Conservation (phyloP, 2,797 vertebrate genomes). For the Crenichthys baileyi region DNA sequence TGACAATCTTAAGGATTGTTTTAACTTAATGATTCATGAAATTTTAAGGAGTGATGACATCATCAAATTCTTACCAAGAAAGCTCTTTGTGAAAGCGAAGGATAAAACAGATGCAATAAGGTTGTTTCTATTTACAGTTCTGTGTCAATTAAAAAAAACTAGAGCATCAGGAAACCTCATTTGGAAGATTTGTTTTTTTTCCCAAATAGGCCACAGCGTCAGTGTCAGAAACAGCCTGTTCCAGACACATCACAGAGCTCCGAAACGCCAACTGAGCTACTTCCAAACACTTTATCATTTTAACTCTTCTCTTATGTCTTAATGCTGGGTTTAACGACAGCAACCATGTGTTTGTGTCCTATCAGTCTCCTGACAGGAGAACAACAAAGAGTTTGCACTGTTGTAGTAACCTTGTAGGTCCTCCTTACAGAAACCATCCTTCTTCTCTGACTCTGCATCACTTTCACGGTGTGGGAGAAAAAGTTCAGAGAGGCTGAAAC, state of each 20-base stretch:
- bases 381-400: conserved; percentile 26
- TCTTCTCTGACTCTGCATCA: conserved; percentile 38
- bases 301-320: conserved; percentile 28
- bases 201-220: conserved; percentile 31
- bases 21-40: too few relatives aligned
- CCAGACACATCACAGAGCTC: conserved; percentile 19
- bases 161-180: conserved; percentile 10
- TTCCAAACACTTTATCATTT: conserved; percentile 30
- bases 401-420: conserved; percentile 18
- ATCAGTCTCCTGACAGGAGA: conserved; percentile 30
- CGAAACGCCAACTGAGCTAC: conserved; percentile 15
- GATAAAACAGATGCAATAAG: not conserved
- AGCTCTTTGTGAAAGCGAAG: not conserved
- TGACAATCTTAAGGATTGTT: too few relatives aligned
- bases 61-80: too few relatives aligned
- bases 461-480: conserved; percentile 50
- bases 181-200: conserved; percentile 21
- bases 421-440: conserved; percentile 29
- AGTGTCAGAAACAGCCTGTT: conserved; percentile 28
- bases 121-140: conserved; percentile 4
- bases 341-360: not conserved
- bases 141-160: conserved; percentile 9
- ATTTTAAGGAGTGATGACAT: too few relatives aligned
- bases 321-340: conserved; percentile 16
- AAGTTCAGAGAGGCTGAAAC: conserved; percentile 62